A percentile compares a stretch with the other conserved stretches of the same genome.
Evolutionary conservation across 2,113 vertebrate genomes (phyloP).

Genomic region (Indicator indicator): DNA sequence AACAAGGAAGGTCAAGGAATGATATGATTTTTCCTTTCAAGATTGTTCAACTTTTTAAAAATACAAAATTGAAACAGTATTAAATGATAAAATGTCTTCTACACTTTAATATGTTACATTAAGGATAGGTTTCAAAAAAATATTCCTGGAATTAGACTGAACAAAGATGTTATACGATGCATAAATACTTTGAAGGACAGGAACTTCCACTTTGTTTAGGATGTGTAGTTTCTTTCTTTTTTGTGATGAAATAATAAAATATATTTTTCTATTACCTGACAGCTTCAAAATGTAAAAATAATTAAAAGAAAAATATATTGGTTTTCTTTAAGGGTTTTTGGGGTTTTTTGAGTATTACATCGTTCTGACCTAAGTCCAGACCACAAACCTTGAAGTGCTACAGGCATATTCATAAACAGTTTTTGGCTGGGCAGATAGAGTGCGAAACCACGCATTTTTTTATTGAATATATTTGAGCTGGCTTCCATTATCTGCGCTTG

Average conservation of each 20-base stretch:
- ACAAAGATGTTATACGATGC: background rate
- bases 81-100: background rate
- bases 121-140: background rate
- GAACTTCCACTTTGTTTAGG: background rate
- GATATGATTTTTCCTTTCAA: background rate
- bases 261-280: background rate
- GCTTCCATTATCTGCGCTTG: background rate
- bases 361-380: background rate
- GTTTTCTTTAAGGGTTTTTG: background rate
- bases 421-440: background rate
- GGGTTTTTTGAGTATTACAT: background rate
- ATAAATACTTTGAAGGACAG: background rate
- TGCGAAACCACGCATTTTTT: background rate
- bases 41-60: background rate
- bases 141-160: background rate
- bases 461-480: background rate
- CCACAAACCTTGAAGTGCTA: background rate
- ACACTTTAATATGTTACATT: background rate
- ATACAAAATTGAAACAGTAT: background rate
- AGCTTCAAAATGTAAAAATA: background rate
- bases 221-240: background rate
- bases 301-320: background rate
- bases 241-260: background rate
- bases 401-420: background rate
- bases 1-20: background rate